Evolutionary conservation across 2,888 invertebrate genomes (phyloP), one percentile per base, ranked within the genome.

Genomic region (Tetrapedia diversipes): DNA sequence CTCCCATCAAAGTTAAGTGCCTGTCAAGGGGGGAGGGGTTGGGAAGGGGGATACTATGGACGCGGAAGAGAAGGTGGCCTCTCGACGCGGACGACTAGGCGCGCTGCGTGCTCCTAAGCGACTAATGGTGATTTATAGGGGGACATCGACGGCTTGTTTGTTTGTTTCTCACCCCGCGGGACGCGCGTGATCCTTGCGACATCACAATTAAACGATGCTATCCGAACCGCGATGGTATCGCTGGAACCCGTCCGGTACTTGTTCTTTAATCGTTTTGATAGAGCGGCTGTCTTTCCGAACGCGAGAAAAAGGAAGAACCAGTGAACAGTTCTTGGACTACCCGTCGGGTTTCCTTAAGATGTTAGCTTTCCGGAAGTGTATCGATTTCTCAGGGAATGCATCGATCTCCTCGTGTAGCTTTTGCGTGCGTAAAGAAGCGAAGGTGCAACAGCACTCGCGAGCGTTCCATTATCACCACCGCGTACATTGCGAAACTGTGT

Each of bases 111-210:
- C 61, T 61, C 47, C 47, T 71, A 59, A 53, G 53, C 45, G 71
- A 60, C 75, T 75, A 75, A 75, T 75, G 71, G 60, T 71, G 75
- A 75, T 75, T 75, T 75, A 75, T 75, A 60, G 69, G 24, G 53
- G 27, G 54, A 65, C 59, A 65, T 54, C 71, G 64, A 54, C 45
- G 47, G 57, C 45, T 68, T 74, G 65, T 74, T 77, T 68, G 53
- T 66, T 66, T 32, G 27, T 54, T 57, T 43, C 63, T 29, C 53
- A 57, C 37, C 39, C 29, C 39, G 29, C 43, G 8, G 43, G 19
- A 22, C 53, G 27, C 59, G 19, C 19, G 41, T n/a, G 60, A 27
- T 66, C 70, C 34, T 73, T 39, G 37, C 56, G 47, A 72, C 65
- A 54, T 54, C 65, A 57, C 70, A 41, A 71, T 71, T 71, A 41